Evolutionary conservation across 2,113 vertebrate genomes (phyloP).

Genomic region (Muntiacus muntjak): DNA sequence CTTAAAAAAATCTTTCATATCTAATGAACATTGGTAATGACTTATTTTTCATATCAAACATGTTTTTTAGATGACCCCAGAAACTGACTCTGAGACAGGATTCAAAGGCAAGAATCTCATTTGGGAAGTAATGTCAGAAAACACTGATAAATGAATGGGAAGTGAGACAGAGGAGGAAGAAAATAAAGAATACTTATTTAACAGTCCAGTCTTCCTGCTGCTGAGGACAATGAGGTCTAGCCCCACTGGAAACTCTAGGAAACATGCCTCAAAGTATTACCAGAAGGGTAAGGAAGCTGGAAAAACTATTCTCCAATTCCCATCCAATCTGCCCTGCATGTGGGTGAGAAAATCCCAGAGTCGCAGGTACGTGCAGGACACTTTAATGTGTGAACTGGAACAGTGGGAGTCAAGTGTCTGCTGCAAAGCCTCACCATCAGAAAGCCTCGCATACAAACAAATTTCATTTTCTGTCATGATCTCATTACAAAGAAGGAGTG

Average conservation of each 20-base stretch:
- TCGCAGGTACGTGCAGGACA: neutral
- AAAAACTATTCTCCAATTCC: neutral
- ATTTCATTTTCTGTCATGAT: neutral
- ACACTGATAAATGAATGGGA: neutral
- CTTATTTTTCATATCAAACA: neutral
- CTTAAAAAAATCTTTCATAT: neutral
- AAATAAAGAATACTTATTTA: neutral
- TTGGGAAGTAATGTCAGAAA: conserved; percentile 4
- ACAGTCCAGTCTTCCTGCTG: neutral
- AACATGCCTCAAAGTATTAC: neutral
- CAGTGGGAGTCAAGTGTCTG: neutral
- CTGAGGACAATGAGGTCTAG: neutral
- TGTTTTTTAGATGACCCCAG: neutral
- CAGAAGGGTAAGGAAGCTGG: neutral
- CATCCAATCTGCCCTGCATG: neutral
- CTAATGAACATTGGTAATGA: neutral
- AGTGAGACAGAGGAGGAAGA: neutral
- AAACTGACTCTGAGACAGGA: neutral
- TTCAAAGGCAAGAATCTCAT: conserved; percentile 17
- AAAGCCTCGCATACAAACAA: neutral
- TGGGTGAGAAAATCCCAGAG: neutral
- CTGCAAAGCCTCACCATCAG: neutral
- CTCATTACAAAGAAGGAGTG: neutral
- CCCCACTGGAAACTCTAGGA: neutral
- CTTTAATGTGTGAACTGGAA: neutral